Evolutionary conservation across 1,140 invertebrate species (phyloP).

Genomic region (Antheraea pernyi): DNA sequence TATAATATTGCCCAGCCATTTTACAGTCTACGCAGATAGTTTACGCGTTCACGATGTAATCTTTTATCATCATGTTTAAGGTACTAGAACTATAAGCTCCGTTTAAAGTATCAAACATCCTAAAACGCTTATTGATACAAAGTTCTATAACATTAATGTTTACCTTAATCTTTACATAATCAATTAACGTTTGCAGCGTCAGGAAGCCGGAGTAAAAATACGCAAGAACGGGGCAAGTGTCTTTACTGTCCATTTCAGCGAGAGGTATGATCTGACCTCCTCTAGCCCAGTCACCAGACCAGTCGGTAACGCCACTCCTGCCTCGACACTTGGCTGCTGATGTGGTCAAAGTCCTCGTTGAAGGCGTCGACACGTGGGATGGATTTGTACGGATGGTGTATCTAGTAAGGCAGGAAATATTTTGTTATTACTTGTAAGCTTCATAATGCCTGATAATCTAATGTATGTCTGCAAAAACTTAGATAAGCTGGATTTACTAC

Average conservation of each 20-base stretch:
- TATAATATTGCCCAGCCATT: too few relatives aligned
- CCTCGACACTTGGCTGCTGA: slow-evolving; percentile 85
- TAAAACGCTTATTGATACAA: too few relatives aligned
- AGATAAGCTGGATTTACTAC: too few relatives aligned
- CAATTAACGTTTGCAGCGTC: slow-evolving; percentile 85
- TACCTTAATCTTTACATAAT: slow-evolving; percentile 86
- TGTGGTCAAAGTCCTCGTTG: slow-evolving; percentile 82
- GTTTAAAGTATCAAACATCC: too few relatives aligned
- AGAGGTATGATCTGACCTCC: slow-evolving; percentile 83
- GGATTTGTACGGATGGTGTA: slow-evolving; percentile 88
- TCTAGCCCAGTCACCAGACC: slow-evolving; percentile 80
- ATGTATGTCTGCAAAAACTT: too few relatives aligned
- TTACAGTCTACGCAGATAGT: too few relatives aligned
- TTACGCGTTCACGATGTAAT: too few relatives aligned
- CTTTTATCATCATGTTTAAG: too few relatives aligned
- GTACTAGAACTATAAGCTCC: too few relatives aligned
- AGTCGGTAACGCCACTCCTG: slow-evolving; percentile 67
- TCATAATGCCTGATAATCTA: not conserved
- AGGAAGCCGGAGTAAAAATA: slow-evolving; percentile 88
- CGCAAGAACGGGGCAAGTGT: slow-evolving; percentile 85
- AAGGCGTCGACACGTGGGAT: slow-evolving; percentile 81
- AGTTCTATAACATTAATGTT: not conserved
- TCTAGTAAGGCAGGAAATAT: slow-evolving; percentile 50
- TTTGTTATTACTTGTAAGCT: too few relatives aligned
- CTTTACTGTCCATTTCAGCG: slow-evolving; percentile 77